Evolutionary conservation across 2,888 invertebrate species (phyloP).

Genomic region (Vesta saturnalis): DNA sequence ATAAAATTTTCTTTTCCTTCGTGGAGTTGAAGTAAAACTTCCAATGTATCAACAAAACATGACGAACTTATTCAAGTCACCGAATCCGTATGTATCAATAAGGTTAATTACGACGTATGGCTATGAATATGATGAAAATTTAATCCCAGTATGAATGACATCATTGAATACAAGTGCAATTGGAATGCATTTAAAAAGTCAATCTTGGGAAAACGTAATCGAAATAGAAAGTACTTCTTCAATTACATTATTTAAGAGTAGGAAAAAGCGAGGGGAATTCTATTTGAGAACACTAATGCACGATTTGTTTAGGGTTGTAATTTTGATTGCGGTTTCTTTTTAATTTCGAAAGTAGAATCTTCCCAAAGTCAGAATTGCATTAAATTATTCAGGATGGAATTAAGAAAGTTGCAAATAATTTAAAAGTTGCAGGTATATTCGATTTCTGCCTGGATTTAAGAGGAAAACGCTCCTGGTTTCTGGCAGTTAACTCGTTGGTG

Average conservation of each 20-base stretch:
- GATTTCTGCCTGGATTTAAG: neutral
- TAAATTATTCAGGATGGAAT: slow-evolving; percentile 12
- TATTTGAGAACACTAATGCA: slow-evolving; percentile 15
- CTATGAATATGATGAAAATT: neutral
- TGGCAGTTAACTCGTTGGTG: neutral
- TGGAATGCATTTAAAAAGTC: slow-evolving; percentile 8
- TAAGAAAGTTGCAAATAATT: slow-evolving; percentile 15
- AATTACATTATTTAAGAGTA: slow-evolving; percentile 7
- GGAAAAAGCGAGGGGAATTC: neutral
- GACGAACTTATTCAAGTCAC: neutral
- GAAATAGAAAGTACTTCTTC: neutral
- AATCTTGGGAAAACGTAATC: slow-evolving; percentile 3
- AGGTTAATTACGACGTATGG: neutral
- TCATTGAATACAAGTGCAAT: neutral
- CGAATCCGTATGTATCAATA: neutral
- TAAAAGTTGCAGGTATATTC: slow-evolving; percentile 2
- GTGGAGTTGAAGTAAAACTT: no score
- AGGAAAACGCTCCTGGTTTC: neutral
- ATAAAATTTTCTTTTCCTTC: no score
- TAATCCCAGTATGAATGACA: neutral
- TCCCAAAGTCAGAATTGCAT: neutral
- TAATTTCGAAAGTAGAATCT: slow-evolving; percentile 13
- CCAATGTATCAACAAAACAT: no score
- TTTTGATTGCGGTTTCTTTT: slow-evolving; percentile 19
- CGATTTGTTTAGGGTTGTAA: slow-evolving; percentile 15